Evolutionary conservation across 2,113 vertebrate genomes (phyloP), one percentile per base, ranked within the genome.

Genomic region (Chloropsis hardwickii): DNA sequence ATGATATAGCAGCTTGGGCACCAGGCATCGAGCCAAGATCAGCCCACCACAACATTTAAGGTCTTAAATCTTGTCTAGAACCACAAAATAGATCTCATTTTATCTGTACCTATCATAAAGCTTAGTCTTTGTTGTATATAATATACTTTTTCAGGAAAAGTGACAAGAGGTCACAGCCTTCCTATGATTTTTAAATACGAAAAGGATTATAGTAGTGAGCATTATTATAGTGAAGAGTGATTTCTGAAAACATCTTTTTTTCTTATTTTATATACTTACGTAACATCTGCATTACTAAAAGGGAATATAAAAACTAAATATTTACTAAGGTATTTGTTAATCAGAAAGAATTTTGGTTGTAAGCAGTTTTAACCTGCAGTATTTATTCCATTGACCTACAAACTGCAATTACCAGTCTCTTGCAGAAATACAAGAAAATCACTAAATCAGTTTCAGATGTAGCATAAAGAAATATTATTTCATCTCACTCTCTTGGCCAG

Each of bases 381-480:
- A 57, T 80, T 91, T 87, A 50, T 95, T 77, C 44, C 28, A 53
- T 31, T 58, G 35, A 79, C 35, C 48, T 70, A 66, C 64, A 81
- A 61, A 48, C 20, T 67, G 28, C 15, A 82, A 58, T 66, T 80
- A 84, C n/a, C 22, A 81, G 17, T 7, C 16, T 62, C 17, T 23
- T 40, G 5, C 39, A 83, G 29, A 85, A 73, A 81, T 0, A 0
- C 61, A 95, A 90, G 37, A 97, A 88, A 96, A 81, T 58, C 64
- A 81, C 39, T 79, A 48, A 70, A 88, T 95, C 79, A 86, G 6
- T 95, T 97, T 95, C 72, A 95, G 33, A 72, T 25, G 24, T 84
- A 92, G 47, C 40, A 60, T 66, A 72, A 94, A 96, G 66, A 85
- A 85, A 72, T 70, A 80, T 74, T 94, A 93, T 93, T 97, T 94